Percentiles rank a stretch among this genome's conserved stretches.
phyloP scores from a whole-genome alignment of 2,888 invertebrate species.

The Cantharis rufa region DNA sequence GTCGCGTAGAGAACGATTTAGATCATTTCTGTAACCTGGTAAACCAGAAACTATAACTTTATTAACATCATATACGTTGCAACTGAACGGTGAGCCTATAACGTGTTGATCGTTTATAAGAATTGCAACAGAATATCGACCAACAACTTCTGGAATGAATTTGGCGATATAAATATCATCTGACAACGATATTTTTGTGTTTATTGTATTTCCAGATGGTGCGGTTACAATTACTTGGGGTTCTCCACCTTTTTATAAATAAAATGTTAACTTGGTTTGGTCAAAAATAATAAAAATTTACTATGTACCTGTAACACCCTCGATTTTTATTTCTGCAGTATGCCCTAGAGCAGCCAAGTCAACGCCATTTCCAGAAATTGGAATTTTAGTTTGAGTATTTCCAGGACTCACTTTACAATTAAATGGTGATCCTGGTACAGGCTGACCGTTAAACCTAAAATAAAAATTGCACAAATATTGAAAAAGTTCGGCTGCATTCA shows the following conservation, averaged over 20 bases:
- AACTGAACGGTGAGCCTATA: slow-evolving; percentile 89
- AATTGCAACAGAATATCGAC: slow-evolving; percentile 82
- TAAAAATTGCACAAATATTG: background rate
- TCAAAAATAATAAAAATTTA: background rate
- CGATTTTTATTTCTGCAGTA: slow-evolving; percentile 64
- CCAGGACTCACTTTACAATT: slow-evolving; percentile 76
- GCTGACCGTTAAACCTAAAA: slow-evolving; percentile 70
- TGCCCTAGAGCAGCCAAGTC: slow-evolving; percentile 71
- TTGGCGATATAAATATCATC: slow-evolving; percentile 74
- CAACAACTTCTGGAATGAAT: slow-evolving; percentile 85
- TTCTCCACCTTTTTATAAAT: slow-evolving; percentile 59
- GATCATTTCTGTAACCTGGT: slow-evolving; percentile 49
- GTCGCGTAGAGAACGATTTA: slow-evolving; percentile 46
- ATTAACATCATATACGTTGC: slow-evolving; percentile 91
- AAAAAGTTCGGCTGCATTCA: background rate
- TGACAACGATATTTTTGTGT: slow-evolving; percentile 68
- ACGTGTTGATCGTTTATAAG: slow-evolving; percentile 83
- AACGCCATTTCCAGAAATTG: slow-evolving; percentile 68
- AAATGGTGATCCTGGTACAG: slow-evolving; percentile 91
- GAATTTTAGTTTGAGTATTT: slow-evolving; percentile 66
- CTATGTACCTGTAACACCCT: slow-evolving; percentile 56
- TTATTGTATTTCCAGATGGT: slow-evolving; percentile 81
- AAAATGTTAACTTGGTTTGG: slow-evolving; percentile 3
- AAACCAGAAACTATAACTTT: slow-evolving; percentile 75
- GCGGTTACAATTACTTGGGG: slow-evolving; percentile 77